These are phyloP conservation scores for Penelope pileata DNA, from an alignment of 2,113 vertebrate genomes.

Conservation along the genomic window DNA sequence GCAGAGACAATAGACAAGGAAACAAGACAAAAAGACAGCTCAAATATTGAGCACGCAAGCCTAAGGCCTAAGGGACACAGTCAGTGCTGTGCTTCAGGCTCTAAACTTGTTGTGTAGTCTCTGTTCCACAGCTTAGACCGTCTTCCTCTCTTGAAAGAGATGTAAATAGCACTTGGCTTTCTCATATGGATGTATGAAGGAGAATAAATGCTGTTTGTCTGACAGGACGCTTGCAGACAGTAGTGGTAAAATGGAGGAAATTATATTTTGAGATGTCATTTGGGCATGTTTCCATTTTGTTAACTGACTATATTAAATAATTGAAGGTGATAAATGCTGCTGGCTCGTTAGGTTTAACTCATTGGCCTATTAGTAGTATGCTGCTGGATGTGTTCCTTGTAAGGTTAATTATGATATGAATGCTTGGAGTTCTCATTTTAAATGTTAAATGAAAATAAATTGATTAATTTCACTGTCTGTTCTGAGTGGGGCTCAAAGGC, in stretches of 20 bases:
- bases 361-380: not conserved
- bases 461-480: not conserved
- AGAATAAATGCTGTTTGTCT: not conserved
- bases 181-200: fast-evolving
- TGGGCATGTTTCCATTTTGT: not conserved
- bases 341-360: constrained; percentile 2
- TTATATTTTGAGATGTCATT: not conserved
- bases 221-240: not conserved
- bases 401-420: not conserved
- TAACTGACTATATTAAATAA: not conserved
- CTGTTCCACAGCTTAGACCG: not conserved
- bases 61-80: not conserved
- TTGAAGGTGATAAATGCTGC: constrained; percentile 13
- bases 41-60: not conserved
- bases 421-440: constrained; percentile 5
- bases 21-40: not conserved
- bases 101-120: not conserved
- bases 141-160: not conserved
- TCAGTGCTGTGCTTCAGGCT: not conserved
- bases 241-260: not conserved
- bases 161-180: not conserved
- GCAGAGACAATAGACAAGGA: not conserved
- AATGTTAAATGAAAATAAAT: constrained; percentile 26
- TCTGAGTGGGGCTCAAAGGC: not conserved
- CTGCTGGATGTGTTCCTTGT: constrained; percentile 15